Percentiles rank a stretch among this genome's conserved stretches.
Conservation (phyloP, 2,888 invertebrate genomes). For the Minunthozetes semirufus region DNA sequence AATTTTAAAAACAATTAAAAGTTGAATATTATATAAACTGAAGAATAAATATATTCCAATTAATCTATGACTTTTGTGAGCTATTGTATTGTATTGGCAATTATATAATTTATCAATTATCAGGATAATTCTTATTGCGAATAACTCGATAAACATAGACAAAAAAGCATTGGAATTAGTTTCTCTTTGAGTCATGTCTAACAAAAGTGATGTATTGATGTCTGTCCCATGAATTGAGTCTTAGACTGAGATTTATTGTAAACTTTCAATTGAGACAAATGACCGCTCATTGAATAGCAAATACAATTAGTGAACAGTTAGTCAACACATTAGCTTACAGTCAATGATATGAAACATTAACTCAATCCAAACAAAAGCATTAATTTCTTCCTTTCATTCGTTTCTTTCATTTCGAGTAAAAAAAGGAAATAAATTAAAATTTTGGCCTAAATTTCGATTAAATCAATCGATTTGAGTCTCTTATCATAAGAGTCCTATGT, state of each 20-base stretch:
- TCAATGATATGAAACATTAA: slow-evolving; percentile 2
- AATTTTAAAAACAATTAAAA: no score
- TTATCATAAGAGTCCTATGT: neutral
- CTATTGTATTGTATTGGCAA: no score
- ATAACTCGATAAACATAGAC: no score
- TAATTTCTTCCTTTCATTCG: neutral
- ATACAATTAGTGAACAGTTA: neutral
- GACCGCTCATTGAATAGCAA: neutral
- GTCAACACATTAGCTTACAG: neutral
- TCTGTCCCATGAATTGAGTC: no score
- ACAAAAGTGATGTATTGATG: no score
- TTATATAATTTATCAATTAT: no score
- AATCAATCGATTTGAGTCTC: neutral
- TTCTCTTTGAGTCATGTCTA: no score
- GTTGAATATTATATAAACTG: no score
- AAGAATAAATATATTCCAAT: no score
- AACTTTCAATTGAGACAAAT: neutral
- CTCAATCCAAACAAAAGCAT: neutral
- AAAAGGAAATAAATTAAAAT: neutral
- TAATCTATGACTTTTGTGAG: no score
- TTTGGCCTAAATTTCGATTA: neutral
- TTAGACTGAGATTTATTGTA: neutral
- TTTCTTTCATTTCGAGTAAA: neutral
- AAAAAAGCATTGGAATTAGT: no score
- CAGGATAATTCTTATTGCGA: no score